phyloP scores from a whole-genome alignment of 1,140 invertebrate genomes.

The Nebria ingens region DNA sequence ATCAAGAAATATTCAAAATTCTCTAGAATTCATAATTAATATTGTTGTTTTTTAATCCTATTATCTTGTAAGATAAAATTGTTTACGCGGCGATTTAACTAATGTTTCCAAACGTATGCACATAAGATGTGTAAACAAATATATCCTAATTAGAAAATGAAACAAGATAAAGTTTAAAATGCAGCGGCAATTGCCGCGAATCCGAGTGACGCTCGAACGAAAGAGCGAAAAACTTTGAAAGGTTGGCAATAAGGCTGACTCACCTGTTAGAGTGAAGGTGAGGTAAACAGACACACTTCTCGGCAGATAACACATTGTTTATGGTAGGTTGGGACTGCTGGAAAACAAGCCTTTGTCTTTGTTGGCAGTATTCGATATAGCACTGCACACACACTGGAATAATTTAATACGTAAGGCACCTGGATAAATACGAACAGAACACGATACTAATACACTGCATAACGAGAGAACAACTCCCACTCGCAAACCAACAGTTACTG shows the following conservation, averaged over 20 bases:
- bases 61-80: too few relatives aligned
- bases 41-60: too few relatives aligned
- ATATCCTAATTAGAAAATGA: neutral
- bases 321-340: neutral
- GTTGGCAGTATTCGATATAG: neutral
- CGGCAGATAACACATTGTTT: neutral
- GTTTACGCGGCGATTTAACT: too few relatives aligned
- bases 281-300: neutral
- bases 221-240: too few relatives aligned
- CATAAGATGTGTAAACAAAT: too few relatives aligned
- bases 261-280: constrained; percentile 7
- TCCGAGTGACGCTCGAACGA: too few relatives aligned
- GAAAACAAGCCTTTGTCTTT: too few relatives aligned
- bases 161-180: neutral
- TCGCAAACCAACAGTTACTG: neutral
- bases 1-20: too few relatives aligned
- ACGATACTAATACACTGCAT: neutral
- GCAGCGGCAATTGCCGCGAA: too few relatives aligned
- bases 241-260: too few relatives aligned
- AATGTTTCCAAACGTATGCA: too few relatives aligned
- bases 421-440: neutral
- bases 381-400: neutral
- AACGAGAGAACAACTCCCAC: neutral
- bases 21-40: too few relatives aligned
- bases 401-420: neutral